A percentile compares a stretch with the other conserved stretches of the same genome.
Evolutionary conservation across 35 echinoderm and acorn worm species (phyloP).

Genomic region (Diadema setosum): DNA sequence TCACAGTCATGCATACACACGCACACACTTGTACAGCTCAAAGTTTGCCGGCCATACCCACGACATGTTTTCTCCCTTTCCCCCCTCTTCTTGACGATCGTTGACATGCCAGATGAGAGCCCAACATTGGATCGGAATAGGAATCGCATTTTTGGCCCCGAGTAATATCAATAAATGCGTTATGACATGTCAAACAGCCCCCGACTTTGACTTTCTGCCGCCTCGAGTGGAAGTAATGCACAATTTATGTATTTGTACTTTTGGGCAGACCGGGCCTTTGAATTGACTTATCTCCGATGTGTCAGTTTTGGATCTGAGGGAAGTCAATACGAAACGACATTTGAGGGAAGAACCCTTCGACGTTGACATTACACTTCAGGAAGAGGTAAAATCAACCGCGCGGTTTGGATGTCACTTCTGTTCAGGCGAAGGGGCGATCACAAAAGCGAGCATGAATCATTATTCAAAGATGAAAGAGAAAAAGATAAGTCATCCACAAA

Average conservation of each 20-base stretch:
- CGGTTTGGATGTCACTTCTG: too few relatives aligned
- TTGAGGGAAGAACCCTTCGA: not conserved
- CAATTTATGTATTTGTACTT: slow-evolving; percentile 13
- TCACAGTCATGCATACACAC: not conserved
- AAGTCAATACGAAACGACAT: not conserved
- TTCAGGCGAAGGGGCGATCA: too few relatives aligned
- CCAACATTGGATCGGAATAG: not conserved
- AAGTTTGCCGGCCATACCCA: not conserved
- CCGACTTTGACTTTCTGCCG: not conserved
- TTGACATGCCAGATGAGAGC: not conserved
- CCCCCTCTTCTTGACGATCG: not conserved
- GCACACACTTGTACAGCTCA: not conserved
- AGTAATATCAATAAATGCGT: slow-evolving; percentile 8
- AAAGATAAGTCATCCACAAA: too few relatives aligned
- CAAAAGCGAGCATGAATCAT: too few relatives aligned
- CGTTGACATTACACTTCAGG: not conserved
- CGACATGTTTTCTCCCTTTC: not conserved
- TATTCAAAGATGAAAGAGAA: too few relatives aligned
- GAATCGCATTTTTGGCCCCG: not conserved
- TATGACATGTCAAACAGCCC: not conserved
- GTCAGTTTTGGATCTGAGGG: not conserved
- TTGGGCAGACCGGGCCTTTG: not conserved
- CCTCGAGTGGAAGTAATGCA: not conserved
- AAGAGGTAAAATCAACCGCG: too few relatives aligned
- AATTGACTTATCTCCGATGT: not conserved